A percentile compares a stretch with the other conserved stretches of the same genome.
phyloP scores from a whole-genome alignment of 2,113 vertebrate genomes.

The Cinclus mexicanus region DNA sequence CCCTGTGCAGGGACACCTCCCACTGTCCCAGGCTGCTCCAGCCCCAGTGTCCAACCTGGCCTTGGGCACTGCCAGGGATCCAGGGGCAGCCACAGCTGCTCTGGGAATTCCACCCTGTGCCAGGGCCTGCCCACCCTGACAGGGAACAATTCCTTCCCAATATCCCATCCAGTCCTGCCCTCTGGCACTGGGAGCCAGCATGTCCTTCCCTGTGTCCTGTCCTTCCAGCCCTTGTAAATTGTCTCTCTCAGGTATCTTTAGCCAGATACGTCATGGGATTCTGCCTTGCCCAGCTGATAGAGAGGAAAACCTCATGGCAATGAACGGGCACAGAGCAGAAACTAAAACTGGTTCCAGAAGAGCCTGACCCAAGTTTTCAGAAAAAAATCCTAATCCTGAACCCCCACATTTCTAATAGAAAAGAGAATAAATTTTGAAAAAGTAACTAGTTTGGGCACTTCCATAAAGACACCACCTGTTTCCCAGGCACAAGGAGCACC shows the following conservation, averaged over 20 bases:
- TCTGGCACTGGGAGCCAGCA: background rate
- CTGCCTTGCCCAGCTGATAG: background rate
- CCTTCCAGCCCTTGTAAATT: background rate
- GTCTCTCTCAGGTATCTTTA: background rate
- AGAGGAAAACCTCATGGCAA: background rate
- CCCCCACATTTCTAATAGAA: background rate
- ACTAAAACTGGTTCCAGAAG: background rate
- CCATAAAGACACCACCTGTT: background rate
- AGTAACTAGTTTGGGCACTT: background rate
- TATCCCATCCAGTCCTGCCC: accelerated
- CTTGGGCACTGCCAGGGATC: background rate
- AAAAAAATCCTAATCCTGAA: background rate
- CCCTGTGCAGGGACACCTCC: background rate
- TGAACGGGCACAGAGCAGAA: background rate
- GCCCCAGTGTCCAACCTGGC: background rate
- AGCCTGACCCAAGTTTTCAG: background rate
- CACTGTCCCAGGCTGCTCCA: background rate
- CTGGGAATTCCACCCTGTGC: background rate
- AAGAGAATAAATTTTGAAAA: background rate
- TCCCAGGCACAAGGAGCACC: background rate
- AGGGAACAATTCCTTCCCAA: background rate
- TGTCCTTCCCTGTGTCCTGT: background rate
- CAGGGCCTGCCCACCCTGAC: background rate
- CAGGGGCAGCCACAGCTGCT: background rate
- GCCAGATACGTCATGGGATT: background rate